These are phyloP conservation scores for Dusona sp. DNA, from an alignment of 2,888 invertebrate species.

Conservation along the genomic window DNA sequence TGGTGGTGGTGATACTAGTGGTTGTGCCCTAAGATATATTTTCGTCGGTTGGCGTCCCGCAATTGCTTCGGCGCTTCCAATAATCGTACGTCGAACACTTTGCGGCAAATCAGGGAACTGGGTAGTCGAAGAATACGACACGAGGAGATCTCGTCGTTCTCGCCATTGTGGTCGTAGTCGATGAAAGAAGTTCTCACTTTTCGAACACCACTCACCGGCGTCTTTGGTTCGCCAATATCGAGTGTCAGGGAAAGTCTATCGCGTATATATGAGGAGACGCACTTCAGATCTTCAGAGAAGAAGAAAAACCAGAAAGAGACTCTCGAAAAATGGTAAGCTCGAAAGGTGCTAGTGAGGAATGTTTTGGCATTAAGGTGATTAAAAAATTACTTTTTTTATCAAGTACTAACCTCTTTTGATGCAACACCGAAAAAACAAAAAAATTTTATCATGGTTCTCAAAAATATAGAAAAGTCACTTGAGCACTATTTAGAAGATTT, in stretches of 20 bases:
- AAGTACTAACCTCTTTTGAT: too few species aligned
- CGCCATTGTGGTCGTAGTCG: constrained; percentile 18
- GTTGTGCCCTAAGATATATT: neutral
- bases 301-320: neutral
- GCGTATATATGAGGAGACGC: constrained; percentile 61
- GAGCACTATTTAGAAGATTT: too few species aligned
- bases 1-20: neutral
- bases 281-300: neutral
- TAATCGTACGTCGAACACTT: constrained; percentile 71
- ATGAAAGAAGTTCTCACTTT: constrained; percentile 34
- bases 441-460: too few species aligned
- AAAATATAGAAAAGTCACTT: too few species aligned
- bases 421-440: too few species aligned
- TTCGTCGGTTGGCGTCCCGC: constrained; percentile 9
- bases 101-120: constrained; percentile 58
- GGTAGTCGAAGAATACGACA: constrained; percentile 14
- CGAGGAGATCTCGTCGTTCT: constrained; percentile 35
- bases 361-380: too few species aligned
- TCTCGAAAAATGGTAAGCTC: neutral
- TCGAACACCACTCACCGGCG: constrained; percentile 61
- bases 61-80: constrained; percentile 57
- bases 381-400: too few species aligned
- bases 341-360: constrained; percentile 18
- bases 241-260: constrained; percentile 41
- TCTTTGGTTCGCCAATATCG: constrained; percentile 67